These are phyloP conservation scores for Phenacoccus solenopsis DNA, from an alignment of 1,140 invertebrate genomes.

Conservation along the genomic window DNA sequence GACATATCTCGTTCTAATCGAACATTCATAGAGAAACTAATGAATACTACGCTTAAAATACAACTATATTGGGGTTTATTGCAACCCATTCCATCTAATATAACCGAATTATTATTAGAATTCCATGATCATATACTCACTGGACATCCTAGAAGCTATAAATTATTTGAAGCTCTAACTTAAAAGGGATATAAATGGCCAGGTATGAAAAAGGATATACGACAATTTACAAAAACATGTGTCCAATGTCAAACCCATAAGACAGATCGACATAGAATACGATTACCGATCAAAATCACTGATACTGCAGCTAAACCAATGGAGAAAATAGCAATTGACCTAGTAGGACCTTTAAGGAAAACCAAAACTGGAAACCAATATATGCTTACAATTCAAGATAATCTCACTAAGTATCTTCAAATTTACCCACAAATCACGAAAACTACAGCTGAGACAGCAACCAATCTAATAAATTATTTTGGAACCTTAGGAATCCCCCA, in stretches of 20 bases:
- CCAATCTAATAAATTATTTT: conserved; percentile 24
- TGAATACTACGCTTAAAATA: too few relatives aligned
- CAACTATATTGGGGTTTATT: too few relatives aligned
- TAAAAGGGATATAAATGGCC: background rate
- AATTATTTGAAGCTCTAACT: background rate
- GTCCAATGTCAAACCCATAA: conserved; percentile 7
- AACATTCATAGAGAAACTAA: too few relatives aligned
- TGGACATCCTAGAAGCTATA: background rate
- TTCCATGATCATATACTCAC: background rate
- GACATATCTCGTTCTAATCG: too few relatives aligned
- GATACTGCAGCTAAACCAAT: background rate
- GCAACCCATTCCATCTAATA: too few relatives aligned
- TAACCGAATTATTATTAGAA: too few relatives aligned
- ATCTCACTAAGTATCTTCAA: conserved; percentile 3
- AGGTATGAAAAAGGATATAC: conserved; percentile 2
- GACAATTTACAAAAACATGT: conserved; percentile 26
- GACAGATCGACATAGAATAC: background rate
- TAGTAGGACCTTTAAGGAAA: background rate
- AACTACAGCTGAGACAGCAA: too few relatives aligned
- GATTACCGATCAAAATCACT: conserved; percentile 10
- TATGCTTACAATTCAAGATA: background rate
- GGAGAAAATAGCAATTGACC: conserved; percentile 6
- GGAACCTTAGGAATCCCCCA: conserved; percentile 23
- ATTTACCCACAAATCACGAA: background rate
- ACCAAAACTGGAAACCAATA: conserved; percentile 4